Evolutionary conservation across 2,113 vertebrate species (phyloP).

Genomic region (Neodon shergylaensis): DNA sequence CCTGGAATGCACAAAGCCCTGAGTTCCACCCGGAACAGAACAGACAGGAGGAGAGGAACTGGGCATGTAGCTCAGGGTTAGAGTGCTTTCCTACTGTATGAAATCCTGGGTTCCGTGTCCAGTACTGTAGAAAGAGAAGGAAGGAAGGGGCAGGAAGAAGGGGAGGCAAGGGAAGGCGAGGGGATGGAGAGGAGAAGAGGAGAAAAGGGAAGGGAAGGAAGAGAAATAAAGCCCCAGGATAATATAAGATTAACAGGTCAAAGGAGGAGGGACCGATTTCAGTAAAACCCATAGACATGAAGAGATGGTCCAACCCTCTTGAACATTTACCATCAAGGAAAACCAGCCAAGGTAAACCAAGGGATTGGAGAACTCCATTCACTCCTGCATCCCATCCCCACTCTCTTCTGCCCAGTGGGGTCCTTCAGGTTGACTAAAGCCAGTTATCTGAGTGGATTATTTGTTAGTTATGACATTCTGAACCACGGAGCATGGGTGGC

Average conservation of each 20-base stretch:
- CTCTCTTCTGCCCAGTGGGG: constrained; percentile 29
- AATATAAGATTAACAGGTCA: not conserved
- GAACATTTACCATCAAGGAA: not conserved
- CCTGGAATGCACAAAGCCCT: not conserved
- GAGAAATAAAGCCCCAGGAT: not conserved
- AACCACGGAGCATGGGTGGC: constrained; percentile 49
- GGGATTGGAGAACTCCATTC: not conserved
- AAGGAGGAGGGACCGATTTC: not conserved
- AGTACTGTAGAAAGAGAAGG: not conserved
- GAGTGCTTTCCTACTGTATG: not conserved
- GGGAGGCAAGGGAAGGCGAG: not conserved
- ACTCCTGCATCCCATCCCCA: not conserved
- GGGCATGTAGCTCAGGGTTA: not conserved
- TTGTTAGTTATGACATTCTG: constrained; percentile 72
- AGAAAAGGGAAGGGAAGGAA: too few relatives aligned
- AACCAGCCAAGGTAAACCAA: not conserved
- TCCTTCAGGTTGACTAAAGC: constrained; percentile 62
- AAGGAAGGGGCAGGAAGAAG: too few relatives aligned
- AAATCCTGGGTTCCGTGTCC: not conserved
- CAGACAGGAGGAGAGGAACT: not conserved
- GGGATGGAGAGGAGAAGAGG: too few relatives aligned
- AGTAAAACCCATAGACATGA: not conserved
- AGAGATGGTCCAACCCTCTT: not conserved
- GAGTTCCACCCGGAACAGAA: not conserved
- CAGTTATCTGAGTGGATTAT: constrained; percentile 75